Percentiles rank a stretch among this genome's conserved stretches.
Evolutionary conservation across 1,140 invertebrate species (phyloP).

Genomic region (Zophobas atratus): DNA sequence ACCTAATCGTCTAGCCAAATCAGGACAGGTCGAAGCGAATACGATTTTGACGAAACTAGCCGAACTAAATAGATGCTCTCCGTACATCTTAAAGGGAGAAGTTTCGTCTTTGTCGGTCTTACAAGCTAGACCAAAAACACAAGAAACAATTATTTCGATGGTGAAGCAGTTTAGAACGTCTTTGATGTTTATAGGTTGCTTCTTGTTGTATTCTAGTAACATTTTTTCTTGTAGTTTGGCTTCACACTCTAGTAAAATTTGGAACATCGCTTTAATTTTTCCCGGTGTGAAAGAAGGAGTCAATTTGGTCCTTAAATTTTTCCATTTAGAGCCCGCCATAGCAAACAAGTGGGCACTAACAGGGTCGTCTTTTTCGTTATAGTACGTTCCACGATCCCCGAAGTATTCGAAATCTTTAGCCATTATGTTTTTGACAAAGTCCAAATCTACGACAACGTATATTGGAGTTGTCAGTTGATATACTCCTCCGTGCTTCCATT

Average conservation of each 20-base stretch:
- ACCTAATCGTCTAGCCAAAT: conserved; percentile 50
- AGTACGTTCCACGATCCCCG: conserved; percentile 67
- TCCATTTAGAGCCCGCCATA: conserved; percentile 69
- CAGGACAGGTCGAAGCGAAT: conserved; percentile 53
- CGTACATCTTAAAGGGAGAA: conserved; percentile 60
- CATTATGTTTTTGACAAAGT: conserved; percentile 68
- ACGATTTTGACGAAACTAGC: conserved; percentile 44
- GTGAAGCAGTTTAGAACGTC: conserved; percentile 60
- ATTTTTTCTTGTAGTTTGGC: conserved; percentile 18
- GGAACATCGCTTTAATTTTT: conserved; percentile 74
- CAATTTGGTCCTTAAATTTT: conserved; percentile 66
- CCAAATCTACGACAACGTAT: conserved; percentile 66
- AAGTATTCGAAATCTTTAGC: conserved; percentile 70
- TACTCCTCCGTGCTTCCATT: conserved; percentile 46
- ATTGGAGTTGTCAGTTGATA: conserved; percentile 49
- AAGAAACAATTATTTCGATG: conserved; percentile 64
- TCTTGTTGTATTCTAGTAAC: conserved; percentile 31
- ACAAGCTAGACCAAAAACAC: conserved; percentile 66
- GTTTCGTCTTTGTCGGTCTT: conserved; percentile 61
- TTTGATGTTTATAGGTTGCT: conserved; percentile 60
- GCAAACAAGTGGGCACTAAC: conserved; percentile 70
- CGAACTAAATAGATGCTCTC: conserved; percentile 56
- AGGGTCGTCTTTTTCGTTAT: conserved; percentile 68
- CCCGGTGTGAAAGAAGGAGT: conserved; percentile 71
- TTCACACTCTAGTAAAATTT: conserved; percentile 65